Evolutionary conservation across 2,797 vertebrate species (phyloP).

Genomic region (Hydrophis major): DNA sequence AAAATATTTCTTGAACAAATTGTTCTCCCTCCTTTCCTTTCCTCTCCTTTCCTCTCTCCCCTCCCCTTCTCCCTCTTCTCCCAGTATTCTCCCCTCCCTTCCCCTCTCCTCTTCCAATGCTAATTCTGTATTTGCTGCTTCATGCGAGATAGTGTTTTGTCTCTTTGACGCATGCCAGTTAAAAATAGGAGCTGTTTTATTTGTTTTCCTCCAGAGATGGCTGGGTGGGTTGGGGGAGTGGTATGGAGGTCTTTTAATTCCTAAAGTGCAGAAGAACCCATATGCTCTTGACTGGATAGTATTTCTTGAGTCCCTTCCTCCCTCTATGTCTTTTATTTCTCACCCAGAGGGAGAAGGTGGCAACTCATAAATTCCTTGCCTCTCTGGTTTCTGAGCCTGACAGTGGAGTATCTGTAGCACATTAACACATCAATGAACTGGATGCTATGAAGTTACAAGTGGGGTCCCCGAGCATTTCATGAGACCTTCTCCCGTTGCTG

Average conservation of each 20-base stretch:
- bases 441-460: conserved; percentile 53
- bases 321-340: neutral
- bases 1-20: neutral
- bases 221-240: neutral
- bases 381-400: conserved; percentile 42
- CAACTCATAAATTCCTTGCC: conserved; percentile 24
- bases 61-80: no score
- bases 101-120: neutral
- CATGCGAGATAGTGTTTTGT: neutral
- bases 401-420: conserved; percentile 50
- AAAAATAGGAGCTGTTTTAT: neutral
- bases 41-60: neutral
- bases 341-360: conserved; percentile 15
- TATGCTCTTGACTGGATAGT: conserved; percentile 13
- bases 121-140: neutral
- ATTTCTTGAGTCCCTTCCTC: conserved; percentile 34
- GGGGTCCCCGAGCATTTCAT: conserved; percentile 69
- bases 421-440: conserved; percentile 59
- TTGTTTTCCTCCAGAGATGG: neutral
- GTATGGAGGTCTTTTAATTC: neutral
- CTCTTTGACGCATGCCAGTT: neutral
- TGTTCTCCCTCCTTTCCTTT: neutral
- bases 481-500: conserved; percentile 70
- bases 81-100: neutral
- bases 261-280: neutral